A percentile compares a stretch with the other conserved stretches of the same genome.
Evolutionary conservation across 2,888 invertebrate genomes (phyloP).

Genomic region (Andricus curvator): DNA sequence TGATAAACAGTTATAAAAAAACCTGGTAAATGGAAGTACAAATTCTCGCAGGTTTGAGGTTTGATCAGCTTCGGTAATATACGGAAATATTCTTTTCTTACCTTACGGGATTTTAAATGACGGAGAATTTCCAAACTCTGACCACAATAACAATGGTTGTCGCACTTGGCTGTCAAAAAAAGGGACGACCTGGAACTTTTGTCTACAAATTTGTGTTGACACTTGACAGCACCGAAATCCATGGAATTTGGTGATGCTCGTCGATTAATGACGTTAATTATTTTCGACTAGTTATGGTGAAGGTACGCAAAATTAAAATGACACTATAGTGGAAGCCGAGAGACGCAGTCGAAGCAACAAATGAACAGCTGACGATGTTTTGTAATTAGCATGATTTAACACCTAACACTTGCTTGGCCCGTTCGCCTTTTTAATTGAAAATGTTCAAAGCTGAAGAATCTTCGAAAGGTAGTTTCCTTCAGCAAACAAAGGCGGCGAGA

Average conservation of each 20-base stretch:
- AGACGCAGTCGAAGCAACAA: conserved; percentile 33
- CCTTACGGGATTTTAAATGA: not conserved
- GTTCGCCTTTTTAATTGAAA: conserved; percentile 53
- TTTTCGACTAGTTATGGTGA: conserved; percentile 50
- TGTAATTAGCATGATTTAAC: conserved; percentile 61
- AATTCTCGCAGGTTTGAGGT: no score
- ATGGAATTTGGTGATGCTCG: conserved; percentile 52
- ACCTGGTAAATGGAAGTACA: no score
- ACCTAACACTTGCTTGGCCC: conserved; percentile 47
- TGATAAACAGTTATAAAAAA: no score
- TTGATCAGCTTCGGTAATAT: no score
- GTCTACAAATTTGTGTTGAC: conserved; percentile 7
- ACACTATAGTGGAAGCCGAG: conserved; percentile 8
- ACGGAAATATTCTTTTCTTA: not conserved
- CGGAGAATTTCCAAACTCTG: not conserved
- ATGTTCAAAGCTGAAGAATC: conserved; percentile 84
- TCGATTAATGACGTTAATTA: not conserved
- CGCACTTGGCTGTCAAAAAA: conserved; percentile 64
- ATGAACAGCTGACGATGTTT: conserved; percentile 68
- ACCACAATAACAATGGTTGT: conserved; percentile 67
- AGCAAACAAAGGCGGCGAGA: conserved; percentile 93
- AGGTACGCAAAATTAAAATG: conserved; percentile 6
- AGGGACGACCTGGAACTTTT: conserved; percentile 49
- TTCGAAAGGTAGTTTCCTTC: conserved; percentile 89
- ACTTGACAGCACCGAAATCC: conserved; percentile 59